Evolutionary conservation across 2,888 invertebrate genomes (phyloP).

Genomic region (Diarsia brunnea): DNA sequence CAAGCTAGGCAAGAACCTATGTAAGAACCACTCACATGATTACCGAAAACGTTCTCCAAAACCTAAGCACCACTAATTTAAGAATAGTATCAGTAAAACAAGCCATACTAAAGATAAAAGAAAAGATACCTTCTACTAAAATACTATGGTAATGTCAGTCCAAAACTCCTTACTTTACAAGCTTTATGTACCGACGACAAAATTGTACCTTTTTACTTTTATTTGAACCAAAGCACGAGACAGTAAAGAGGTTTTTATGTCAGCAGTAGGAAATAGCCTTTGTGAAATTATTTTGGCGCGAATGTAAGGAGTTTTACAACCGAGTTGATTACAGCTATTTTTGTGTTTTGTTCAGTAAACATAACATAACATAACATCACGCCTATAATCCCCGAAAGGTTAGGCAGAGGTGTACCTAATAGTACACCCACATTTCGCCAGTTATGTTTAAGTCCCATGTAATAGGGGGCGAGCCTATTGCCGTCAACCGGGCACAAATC

Average conservation of each 20-base stretch:
- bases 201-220: slow-evolving; percentile 55
- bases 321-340: slow-evolving; percentile 11
- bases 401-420: no score
- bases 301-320: slow-evolving; percentile 19
- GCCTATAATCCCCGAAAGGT: no score
- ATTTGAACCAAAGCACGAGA: slow-evolving; percentile 32
- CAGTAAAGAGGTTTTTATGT: slow-evolving; percentile 51
- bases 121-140: slow-evolving; percentile 31
- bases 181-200: slow-evolving; percentile 40
- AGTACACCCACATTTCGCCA: no score
- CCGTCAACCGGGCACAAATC: no score
- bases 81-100: slow-evolving; percentile 9
- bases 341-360: slow-evolving; percentile 20
- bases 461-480: no score
- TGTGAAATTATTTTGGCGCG: slow-evolving; percentile 51
- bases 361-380: no score
- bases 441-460: no score
- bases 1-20: no score
- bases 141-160: slow-evolving; percentile 2
- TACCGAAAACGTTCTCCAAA: not conserved
- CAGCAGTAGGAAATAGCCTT: slow-evolving; percentile 18
- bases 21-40: slow-evolving; percentile 1
- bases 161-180: slow-evolving; percentile 36
- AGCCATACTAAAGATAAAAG: slow-evolving; percentile 20
- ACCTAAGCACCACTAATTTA: slow-evolving; percentile 24